A percentile compares a stretch with the other conserved stretches of the same genome.
These are phyloP conservation scores for Aphelenchoides fujianensis DNA, from an alignment of 1,140 invertebrate genomes.

Conservation along the genomic window DNA sequence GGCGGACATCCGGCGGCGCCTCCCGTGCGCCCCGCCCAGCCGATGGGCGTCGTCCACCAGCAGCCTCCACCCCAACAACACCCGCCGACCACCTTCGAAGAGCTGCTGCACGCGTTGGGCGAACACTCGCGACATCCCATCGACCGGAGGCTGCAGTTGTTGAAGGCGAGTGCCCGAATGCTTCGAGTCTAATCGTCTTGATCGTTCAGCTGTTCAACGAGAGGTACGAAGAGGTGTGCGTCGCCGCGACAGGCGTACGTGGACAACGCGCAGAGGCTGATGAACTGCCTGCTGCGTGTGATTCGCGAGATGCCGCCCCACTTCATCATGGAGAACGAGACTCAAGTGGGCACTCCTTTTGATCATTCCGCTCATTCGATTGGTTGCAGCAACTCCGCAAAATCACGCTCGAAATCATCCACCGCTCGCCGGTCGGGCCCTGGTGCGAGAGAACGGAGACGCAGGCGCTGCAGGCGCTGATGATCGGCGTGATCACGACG, in stretches of 20 bases:
- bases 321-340: conserved; percentile 46
- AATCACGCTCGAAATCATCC: conserved; percentile 38
- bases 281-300: conserved; percentile 62
- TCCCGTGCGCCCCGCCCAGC: too few relatives aligned
- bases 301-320: conserved; percentile 36
- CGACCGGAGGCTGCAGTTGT: background rate
- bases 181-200: background rate
- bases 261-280: background rate
- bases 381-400: conserved; percentile 42
- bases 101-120: background rate
- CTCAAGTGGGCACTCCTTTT: conserved; percentile 37
- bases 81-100: background rate
- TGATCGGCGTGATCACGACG: conserved; percentile 28
- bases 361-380: background rate
- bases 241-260: background rate
- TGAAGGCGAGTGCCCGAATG: background rate
- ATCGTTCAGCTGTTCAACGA: background rate
- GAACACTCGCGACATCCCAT: background rate
- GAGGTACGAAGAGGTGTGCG: conserved; percentile 3
- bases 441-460: background rate
- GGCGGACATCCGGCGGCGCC: too few relatives aligned
- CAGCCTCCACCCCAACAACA: background rate
- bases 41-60: too few relatives aligned
- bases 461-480: conserved; percentile 22
- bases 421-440: background rate